Evolutionary conservation across 2,113 vertebrate genomes (phyloP).

Genomic region (Megaptera novaeangliae): DNA sequence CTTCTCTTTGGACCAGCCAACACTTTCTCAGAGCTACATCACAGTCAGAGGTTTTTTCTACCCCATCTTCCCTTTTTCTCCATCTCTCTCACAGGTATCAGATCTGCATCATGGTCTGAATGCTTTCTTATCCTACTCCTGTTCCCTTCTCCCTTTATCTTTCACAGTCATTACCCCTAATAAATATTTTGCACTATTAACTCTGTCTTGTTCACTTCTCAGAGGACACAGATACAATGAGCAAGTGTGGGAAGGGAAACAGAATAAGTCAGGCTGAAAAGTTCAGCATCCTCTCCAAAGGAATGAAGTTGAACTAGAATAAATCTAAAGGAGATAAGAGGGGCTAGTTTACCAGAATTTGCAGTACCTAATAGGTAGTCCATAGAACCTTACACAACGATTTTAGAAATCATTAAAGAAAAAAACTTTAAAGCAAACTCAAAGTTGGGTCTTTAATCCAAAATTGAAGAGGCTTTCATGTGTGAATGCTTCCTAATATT

Average conservation of each 20-base stretch:
- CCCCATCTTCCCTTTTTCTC: no score
- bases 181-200: not conserved
- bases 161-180: not conserved
- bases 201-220: not conserved
- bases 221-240: not conserved
- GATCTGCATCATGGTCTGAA: not conserved
- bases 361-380: not conserved
- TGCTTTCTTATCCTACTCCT: not conserved
- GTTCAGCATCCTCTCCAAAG: not conserved
- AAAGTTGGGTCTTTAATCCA: not conserved
- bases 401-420: not conserved
- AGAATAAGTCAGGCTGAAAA: not conserved
- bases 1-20: not conserved
- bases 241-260: not conserved
- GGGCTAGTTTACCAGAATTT: not conserved
- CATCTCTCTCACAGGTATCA: not conserved
- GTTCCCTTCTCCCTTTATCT: not conserved
- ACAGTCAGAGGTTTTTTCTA: not conserved
- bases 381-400: not conserved
- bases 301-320: not conserved
- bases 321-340: not conserved
- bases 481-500: not conserved
- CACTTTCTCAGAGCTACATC: not conserved
- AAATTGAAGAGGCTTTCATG: not conserved
- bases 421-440: not conserved